Evolutionary conservation across 2,888 invertebrate species (phyloP), one percentile per base, ranked within the genome.

Genomic region (Microctonus hyperodae): DNA sequence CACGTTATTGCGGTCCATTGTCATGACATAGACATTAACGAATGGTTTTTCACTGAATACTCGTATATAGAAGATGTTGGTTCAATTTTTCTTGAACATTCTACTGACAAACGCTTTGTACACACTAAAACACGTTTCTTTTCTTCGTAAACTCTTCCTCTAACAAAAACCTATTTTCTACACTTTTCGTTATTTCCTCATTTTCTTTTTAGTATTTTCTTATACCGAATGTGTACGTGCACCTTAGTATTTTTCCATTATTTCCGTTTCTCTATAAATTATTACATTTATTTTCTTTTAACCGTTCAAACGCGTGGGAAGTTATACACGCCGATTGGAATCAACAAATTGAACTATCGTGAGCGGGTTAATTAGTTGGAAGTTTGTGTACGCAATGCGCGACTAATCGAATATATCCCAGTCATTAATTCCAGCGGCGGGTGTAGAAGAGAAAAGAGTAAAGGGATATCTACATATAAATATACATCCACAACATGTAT

Each of bases 11-110:
- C 65, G 53, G 67, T 71, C 76, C 72, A 78, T 79, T 78, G 78
- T 79, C 72, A 72, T 66, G 70, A 72, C 28, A 70, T 66, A 70
- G 76, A 78, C 77, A 75, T 74, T 79, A 79, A 81, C 75, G 74
- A 78, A 80, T 79, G 76, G 75, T 75, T 76, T 44, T 79, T 73
- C 76, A 71, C 72, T 56, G 68, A 56, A 61, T 64, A 64, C 60
- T 67, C 67, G 48, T 62, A 33, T 63, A 56, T 28, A 59, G 59
- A 67, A 58, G 68, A 58, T 58, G 68, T 64, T 64, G 37, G 31
- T 69, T 68, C 72, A 59, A 70, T 72, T 72, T 72, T 72, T 69
- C 66, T 67, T 51, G 25, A 50, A 55, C 57, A 44, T 33, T 53
- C 50, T 23, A 64, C 16, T 22, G n/a, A 23, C 31, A 44, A 62